Conservation (phyloP, 2,797 vertebrate genomes). For the Danio aesculapii region DNA sequence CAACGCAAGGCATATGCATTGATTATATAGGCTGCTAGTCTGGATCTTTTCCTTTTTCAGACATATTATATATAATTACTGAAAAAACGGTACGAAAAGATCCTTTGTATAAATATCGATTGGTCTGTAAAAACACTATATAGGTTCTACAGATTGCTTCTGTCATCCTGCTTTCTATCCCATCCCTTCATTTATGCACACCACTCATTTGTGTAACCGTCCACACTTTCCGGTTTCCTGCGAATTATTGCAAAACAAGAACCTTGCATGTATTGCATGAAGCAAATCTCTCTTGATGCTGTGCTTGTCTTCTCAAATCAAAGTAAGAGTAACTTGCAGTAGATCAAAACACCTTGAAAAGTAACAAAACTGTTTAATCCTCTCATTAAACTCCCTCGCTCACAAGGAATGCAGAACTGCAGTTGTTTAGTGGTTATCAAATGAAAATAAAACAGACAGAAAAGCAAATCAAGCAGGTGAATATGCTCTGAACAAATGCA, state of each 20-base stretch:
- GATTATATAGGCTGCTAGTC: conserved; percentile 24
- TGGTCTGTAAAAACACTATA: neutral
- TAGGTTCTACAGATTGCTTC: conserved; percentile 2
- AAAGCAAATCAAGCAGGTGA: neutral
- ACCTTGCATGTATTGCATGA: neutral
- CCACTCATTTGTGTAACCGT: neutral
- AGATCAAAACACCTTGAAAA: neutral
- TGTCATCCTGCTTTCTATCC: neutral
- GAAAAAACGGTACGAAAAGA: conserved; percentile 2
- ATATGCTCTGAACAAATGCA: neutral
- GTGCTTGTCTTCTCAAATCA: conserved; percentile 9
- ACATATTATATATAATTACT: conserved; percentile 14
- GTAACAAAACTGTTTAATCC: neutral
- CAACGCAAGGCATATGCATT: conserved; percentile 22
- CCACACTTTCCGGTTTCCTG: neutral
- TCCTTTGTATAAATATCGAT: conserved; percentile 30
- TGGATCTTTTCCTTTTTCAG: conserved; percentile 27
- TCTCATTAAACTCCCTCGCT: neutral
- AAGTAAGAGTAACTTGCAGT: neutral
- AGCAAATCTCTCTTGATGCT: neutral
- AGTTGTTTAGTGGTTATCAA: conserved; percentile 9
- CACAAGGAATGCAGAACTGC: conserved; percentile 19
- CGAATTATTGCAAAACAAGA: conserved; percentile 3
- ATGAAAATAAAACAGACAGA: neutral
- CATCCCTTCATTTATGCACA: neutral